Conservation (phyloP, 2,797 vertebrate genomes). For the Leucoraja ocellata region DNA sequence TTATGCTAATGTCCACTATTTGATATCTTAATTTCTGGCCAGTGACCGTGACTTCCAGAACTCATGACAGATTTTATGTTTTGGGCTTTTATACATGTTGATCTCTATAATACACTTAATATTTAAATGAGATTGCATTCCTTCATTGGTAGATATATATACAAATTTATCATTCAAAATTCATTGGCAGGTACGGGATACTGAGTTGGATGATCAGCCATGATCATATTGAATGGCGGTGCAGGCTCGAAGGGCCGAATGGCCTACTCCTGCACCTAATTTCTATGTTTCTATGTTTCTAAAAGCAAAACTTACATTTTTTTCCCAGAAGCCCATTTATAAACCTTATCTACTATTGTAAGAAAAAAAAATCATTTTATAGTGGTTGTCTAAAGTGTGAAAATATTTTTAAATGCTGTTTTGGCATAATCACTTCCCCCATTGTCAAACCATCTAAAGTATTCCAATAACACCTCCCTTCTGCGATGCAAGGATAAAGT, state of each 20-base stretch:
- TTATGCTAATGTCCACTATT: not conserved
- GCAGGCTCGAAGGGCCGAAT: too few relatives aligned
- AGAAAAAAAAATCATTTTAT: not conserved
- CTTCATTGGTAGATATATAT: not conserved
- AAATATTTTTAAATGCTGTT: not conserved
- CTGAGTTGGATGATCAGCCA: too few relatives aligned
- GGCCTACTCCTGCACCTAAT: too few relatives aligned
- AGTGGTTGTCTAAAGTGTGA: not conserved
- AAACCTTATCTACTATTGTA: not conserved
- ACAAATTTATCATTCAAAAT: not conserved
- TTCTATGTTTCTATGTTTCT: too few relatives aligned
- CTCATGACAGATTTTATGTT: not conserved
- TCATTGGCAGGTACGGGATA: too few relatives aligned
- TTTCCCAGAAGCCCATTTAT: not conserved
- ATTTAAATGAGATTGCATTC: not conserved
- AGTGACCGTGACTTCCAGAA: not conserved
- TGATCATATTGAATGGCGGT: too few relatives aligned
- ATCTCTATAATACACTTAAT: not conserved
- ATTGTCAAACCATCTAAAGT: not conserved
- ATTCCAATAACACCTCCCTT: not conserved
- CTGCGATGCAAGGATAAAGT: not conserved
- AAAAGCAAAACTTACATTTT: not conserved
- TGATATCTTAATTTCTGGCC: not conserved
- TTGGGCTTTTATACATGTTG: not conserved
- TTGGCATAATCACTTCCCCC: not conserved